Percentiles rank a stretch among this genome's conserved stretches.
Conservation (phyloP, 2,113 vertebrate species). For the Mormoops blainvillei region DNA sequence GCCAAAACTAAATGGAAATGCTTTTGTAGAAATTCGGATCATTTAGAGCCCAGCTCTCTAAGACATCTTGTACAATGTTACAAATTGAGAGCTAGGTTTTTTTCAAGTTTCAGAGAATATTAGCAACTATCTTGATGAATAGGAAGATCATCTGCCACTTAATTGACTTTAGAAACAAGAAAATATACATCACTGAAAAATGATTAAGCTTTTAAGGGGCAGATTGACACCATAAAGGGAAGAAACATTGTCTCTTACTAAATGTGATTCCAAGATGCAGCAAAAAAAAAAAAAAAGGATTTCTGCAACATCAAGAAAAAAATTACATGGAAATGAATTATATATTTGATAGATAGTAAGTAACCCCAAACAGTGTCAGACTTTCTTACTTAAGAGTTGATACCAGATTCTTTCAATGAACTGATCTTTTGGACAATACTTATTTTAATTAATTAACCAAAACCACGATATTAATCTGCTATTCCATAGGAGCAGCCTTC, state of each 20-base stretch:
- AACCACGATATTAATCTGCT: background rate
- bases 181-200: background rate
- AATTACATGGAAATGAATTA: background rate
- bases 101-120: background rate
- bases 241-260: background rate
- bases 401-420: background rate
- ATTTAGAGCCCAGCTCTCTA: background rate
- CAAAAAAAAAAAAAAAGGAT: background rate
- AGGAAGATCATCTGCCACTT: background rate
- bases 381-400: background rate
- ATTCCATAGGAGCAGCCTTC: background rate
- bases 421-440: background rate
- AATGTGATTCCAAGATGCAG: background rate
- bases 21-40: background rate
- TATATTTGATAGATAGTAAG: background rate
- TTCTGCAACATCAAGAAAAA: background rate
- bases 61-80: conserved; percentile 26
- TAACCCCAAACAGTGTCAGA: background rate
- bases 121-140: background rate
- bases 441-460: background rate
- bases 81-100: background rate
- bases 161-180: background rate
- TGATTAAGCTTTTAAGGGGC: background rate
- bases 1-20: background rate
- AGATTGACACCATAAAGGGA: background rate